Base-by-base conservation (phyloP, 2,888 invertebrate species). In the Polymixis flavicincta region DNA sequence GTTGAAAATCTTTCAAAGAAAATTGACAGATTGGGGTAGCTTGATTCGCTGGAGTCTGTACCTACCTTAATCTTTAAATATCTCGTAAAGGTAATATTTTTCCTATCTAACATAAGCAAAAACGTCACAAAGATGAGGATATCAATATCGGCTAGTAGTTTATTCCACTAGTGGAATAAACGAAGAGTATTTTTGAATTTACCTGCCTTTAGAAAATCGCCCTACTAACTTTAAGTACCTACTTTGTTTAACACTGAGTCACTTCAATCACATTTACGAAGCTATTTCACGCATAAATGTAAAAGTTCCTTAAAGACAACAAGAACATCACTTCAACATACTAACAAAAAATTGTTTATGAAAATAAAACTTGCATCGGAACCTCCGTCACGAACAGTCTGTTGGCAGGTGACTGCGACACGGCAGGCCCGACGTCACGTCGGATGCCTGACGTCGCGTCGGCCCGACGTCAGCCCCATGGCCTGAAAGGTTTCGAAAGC, bases 401-500 rank as follows among this genome's bases (percentile, higher is more conserved):
- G 50, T 32, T 28, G 37, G 37, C 76, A 76, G 45, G 76, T 72
- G 81, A 70, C 59, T 74, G 85, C 89, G 91, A 90, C 91, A 92
- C 88, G 88, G 28, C 14, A 37, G 45, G 52, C 57, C 37, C 37
- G 19, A 28, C 45, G 42, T 48, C 22, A 45, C 25, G 63, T 48
- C 60, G 37, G 60, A 54, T 37, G 32, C 17, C 28, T 19, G 61
- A 37, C 14, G 54, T 59, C 55, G 52, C 19, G 22, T 37, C 8
- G 22, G 61, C 28, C 13, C 13, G 32, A 55, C 66, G 37, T 37
- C 37, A 54, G 37, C 42, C 14, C 50, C 32, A 50, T 3, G 11
- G 52, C 48, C 45, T 92, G 92, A 93, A 94, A 93, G 93, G 93
- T 94, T 93, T 92, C 92, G 92, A 45, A 45, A 45, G 13, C 11